Percentiles rank a stretch among this genome's conserved stretches.
Evolutionary conservation across 2,797 vertebrate species (phyloP).

Genomic region (Falco rusticolus): DNA sequence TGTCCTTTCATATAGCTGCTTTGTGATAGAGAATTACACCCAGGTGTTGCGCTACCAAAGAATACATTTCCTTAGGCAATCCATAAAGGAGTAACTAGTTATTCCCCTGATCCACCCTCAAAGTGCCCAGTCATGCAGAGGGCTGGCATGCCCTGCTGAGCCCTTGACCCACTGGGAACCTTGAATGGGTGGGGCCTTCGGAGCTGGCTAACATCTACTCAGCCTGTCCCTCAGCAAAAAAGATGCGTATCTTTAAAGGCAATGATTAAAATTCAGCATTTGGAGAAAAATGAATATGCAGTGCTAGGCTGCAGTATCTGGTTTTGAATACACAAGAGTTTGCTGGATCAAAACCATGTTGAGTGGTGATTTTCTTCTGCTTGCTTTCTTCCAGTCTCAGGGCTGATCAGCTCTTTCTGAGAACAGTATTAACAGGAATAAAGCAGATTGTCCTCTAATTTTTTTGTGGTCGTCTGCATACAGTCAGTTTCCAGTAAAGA

Average conservation of each 20-base stretch:
- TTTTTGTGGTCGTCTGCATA: not conserved
- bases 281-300: not conserved
- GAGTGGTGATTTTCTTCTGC: not conserved
- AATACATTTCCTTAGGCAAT: slow-evolving; percentile 51
- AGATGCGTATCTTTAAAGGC: not conserved
- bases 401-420: not conserved
- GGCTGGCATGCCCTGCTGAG: not conserved
- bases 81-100: slow-evolving; percentile 28
- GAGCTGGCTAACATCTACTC: not conserved
- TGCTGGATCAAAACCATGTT: not conserved
- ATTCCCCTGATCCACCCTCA: slow-evolving; percentile 9
- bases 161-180: slow-evolving; percentile 18
- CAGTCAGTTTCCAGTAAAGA: not conserved
- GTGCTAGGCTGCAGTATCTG: not conserved
- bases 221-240: not conserved
- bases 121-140: slow-evolving; percentile 19
- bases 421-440: not conserved
- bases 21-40: slow-evolving; percentile 6
- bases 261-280: not conserved
- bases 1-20: not conserved
- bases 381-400: not conserved
- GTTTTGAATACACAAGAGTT: not conserved
- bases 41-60: not conserved
- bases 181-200: not conserved
- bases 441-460: not conserved